Conservation (phyloP, 2,888 invertebrate species). For the Sminthurinus aureus region DNA sequence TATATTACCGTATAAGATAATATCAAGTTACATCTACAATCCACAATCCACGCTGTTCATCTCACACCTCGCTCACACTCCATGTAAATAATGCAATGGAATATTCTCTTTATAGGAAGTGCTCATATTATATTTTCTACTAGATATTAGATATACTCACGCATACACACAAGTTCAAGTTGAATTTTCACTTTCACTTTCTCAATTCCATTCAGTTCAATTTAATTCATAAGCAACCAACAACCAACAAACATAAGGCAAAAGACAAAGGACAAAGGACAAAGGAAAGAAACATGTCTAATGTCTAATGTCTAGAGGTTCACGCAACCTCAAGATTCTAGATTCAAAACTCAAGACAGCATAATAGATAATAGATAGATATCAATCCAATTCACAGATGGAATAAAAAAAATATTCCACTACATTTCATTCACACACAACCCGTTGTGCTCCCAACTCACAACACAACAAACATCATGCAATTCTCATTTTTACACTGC, state of each 20-base stretch:
- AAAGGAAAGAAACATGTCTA: slow-evolving; percentile 18
- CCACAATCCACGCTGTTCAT: too few relatives aligned
- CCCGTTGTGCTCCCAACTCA: neutral
- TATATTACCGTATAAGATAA: too few relatives aligned
- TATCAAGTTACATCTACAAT: too few relatives aligned
- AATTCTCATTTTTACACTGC: neutral
- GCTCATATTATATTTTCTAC: too few relatives aligned
- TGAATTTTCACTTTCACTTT: slow-evolving; percentile 53
- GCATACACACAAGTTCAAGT: slow-evolving; percentile 46
- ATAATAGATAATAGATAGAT: neutral
- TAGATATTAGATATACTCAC: neutral
- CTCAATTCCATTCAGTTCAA: too few relatives aligned
- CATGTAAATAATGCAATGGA: neutral
- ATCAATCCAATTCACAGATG: neutral
- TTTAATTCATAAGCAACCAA: too few relatives aligned
- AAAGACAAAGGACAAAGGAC: slow-evolving; percentile 19
- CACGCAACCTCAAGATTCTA: slow-evolving; percentile 8
- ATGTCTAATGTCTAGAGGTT: too few relatives aligned
- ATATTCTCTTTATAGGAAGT: too few relatives aligned
- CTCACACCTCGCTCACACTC: neutral
- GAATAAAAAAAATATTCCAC: neutral
- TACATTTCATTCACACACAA: neutral
- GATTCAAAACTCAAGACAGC: neutral
- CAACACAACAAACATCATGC: neutral
- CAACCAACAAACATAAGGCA: neutral